These are phyloP conservation scores for Arge pagana DNA, from an alignment of 2,888 invertebrate species.

Conservation along the genomic window DNA sequence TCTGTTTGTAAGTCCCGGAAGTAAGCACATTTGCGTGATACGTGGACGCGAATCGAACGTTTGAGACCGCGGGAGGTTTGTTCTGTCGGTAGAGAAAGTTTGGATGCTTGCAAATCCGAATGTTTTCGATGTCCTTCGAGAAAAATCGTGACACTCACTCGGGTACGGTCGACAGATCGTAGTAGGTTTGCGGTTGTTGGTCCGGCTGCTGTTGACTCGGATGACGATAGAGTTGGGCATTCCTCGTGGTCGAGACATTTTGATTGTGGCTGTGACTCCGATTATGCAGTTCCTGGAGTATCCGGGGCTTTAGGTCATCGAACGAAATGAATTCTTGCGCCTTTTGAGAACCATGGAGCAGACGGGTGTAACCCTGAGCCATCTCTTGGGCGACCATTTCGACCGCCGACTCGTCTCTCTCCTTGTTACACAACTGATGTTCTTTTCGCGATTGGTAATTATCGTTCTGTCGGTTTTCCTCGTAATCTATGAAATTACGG, in stretches of 20 bases:
- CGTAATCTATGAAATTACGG: slow-evolving; percentile 22
- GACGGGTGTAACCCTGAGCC: slow-evolving; percentile 50
- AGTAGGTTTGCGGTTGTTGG: slow-evolving; percentile 38
- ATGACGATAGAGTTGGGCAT: slow-evolving; percentile 13
- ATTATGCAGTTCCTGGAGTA: slow-evolving; percentile 28
- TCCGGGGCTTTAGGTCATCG: slow-evolving; percentile 46
- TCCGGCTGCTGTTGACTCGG: slow-evolving; percentile 5
- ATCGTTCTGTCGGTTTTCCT: slow-evolving; percentile 5
- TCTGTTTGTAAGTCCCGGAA: no score
- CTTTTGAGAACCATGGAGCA: slow-evolving; percentile 46
- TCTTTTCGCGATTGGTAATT: neutral
- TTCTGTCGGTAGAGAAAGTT: no score
- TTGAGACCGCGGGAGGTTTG: no score
- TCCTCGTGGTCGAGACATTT: slow-evolving; percentile 2
- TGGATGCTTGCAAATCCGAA: no score
- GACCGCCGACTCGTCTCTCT: neutral
- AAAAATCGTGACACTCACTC: slow-evolving; percentile 44
- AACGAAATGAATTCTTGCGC: slow-evolving; percentile 48
- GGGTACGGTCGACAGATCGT: slow-evolving; percentile 45
- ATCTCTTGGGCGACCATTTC: slow-evolving; percentile 52
- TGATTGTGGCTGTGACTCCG: neutral
- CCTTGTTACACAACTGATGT: neutral
- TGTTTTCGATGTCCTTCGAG: no score
- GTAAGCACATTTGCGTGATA: no score
- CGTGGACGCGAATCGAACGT: no score